A percentile compares a stretch with the other conserved stretches of the same genome.
These are phyloP conservation scores for Monochamus alternatus DNA, from an alignment of 2,888 invertebrate genomes.

Conservation along the genomic window DNA sequence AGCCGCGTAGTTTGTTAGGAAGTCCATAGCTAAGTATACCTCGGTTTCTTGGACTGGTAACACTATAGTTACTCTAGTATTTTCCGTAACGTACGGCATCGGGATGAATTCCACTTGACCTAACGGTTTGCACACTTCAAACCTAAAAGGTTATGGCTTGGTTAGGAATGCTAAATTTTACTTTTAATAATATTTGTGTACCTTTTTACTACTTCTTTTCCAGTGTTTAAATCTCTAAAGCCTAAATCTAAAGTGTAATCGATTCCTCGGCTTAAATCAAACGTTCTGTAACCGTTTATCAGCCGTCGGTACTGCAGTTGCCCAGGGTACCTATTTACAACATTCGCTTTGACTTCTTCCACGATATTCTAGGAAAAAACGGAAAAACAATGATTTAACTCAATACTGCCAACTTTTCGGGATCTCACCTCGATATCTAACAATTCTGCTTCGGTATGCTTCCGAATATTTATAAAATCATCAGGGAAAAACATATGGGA, in stretches of 20 bases:
- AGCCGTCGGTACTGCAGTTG: constrained; percentile 74
- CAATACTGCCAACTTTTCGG: no score
- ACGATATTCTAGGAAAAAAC: constrained; percentile 61
- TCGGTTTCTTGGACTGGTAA: constrained; percentile 78
- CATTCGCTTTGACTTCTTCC: constrained; percentile 70
- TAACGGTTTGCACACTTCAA: constrained; percentile 88
- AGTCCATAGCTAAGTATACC: constrained; percentile 75
- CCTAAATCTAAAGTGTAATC: constrained; percentile 87
- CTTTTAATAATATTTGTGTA: constrained; percentile 46
- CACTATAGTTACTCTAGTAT: constrained; percentile 85
- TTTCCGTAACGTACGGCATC: constrained; percentile 97
- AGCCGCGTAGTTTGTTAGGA: constrained; percentile 81
- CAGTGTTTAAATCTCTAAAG: constrained; percentile 72
- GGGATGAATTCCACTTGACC: constrained; percentile 91
- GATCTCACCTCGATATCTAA: constrained; percentile 77
- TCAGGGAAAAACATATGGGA: constrained; percentile 88
- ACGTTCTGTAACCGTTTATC: constrained; percentile 83
- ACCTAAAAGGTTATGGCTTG: constrained; percentile 69
- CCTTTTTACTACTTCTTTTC: constrained; percentile 73
- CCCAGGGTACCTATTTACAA: constrained; percentile 72
- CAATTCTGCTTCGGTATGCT: constrained; percentile 78
- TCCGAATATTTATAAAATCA: constrained; percentile 82
- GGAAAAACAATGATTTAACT: no score
- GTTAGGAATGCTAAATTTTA: background rate
- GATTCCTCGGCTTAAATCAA: constrained; percentile 89